phyloP scores from a whole-genome alignment of 2,888 invertebrate genomes.

The Temnothorax ravouxi region DNA sequence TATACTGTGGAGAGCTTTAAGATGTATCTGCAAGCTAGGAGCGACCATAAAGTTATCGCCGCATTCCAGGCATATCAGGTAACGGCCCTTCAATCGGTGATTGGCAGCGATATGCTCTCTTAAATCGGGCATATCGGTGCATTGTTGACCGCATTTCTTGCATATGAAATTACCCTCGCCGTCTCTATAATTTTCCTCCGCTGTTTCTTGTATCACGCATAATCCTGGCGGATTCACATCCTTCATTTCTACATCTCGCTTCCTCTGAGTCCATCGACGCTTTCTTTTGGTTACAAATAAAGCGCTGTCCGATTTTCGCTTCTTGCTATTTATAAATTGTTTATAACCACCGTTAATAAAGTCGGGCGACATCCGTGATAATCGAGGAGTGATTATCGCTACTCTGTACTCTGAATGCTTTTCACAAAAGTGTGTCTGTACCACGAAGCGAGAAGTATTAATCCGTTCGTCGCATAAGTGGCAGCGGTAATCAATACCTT shows the following conservation, averaged over 20 bases:
- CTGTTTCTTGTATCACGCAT: slow-evolving; percentile 79
- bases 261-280: slow-evolving; percentile 74
- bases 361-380: slow-evolving; percentile 73
- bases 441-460: slow-evolving; percentile 79
- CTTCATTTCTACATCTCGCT: slow-evolving; percentile 73
- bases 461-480: slow-evolving; percentile 82
- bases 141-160: slow-evolving; percentile 81
- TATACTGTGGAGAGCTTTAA: slow-evolving; percentile 91
- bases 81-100: slow-evolving; percentile 83
- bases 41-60: slow-evolving; percentile 92
- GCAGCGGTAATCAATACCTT: slow-evolving; percentile 77
- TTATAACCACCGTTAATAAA: slow-evolving; percentile 77
- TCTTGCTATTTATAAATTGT: slow-evolving; percentile 68
- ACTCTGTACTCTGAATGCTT: slow-evolving; percentile 79
- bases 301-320: slow-evolving; percentile 71
- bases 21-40: slow-evolving; percentile 91
- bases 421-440: slow-evolving; percentile 77
- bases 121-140: slow-evolving; percentile 76
- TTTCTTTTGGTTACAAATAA: slow-evolving; percentile 72
- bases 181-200: slow-evolving; percentile 70
- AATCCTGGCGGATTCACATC: slow-evolving; percentile 73
- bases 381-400: slow-evolving; percentile 66
- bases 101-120: slow-evolving; percentile 81
- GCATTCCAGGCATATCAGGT: slow-evolving; percentile 91
- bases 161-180: slow-evolving; percentile 81